Base-by-base conservation (phyloP, 1,140 invertebrate species). In the Drosophila saltans region DNA sequence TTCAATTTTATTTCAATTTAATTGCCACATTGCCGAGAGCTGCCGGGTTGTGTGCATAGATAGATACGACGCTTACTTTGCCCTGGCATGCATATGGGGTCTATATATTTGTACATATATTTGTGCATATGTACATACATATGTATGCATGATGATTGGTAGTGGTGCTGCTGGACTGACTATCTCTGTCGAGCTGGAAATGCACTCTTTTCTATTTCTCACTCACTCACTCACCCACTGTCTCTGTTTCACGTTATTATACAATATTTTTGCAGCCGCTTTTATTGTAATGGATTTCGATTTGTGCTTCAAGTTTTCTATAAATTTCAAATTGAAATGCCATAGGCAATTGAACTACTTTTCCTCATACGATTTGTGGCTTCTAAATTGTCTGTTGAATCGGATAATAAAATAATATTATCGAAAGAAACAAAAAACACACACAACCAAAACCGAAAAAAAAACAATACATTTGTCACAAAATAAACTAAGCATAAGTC, bases 1-100 rank as follows among this genome's bases (percentile, higher is more conserved):
- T 86, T 86, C 83, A 86, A 86, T 86, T 86, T 86, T 86, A 86
- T 86, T 88, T 83, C 83, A 80, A 86, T 86, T 89, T 86, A 86
- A 86, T 86, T 86, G 83, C 83, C 83, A 86, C 83, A 88, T 86
- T 86, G 83, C 83, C 76, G 68, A 21, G 48, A 21, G 48, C 61
- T 57, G 72, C 68, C 40, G 24, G 24, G 63, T 40, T 58, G 72
- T 48, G 9, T 28, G 28, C 59, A 57, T 56, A 26, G 58, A 75
- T 64, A 61, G 73, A 76, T 70, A 70, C 9, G 66, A 21, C 66
- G 33, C 41, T 56, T 36, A 36, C 33, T 36, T 36, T 16, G 39
- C 33, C 33, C 36, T 57, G 65, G 52, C 36, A 57, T 70, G 72
- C 72, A 84, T 80, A 83, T 83, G 80, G 70, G 36, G 52, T 55